Conservation (phyloP, 1,140 invertebrate genomes). For the Zaprionus davidi region DNA sequence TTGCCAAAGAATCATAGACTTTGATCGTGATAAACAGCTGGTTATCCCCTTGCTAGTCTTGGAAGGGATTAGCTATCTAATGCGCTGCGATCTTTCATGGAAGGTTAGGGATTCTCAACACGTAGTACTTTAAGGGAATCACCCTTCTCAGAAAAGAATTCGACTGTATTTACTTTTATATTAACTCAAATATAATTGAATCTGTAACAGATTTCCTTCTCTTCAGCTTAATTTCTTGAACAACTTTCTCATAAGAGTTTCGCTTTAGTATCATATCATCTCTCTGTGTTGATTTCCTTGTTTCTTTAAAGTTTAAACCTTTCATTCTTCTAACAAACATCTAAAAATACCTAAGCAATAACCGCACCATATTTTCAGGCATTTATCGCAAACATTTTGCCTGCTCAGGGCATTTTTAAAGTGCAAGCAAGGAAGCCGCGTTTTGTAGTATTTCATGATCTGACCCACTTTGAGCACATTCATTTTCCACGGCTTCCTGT, state of each 20-base stretch:
- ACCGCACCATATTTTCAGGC: background rate
- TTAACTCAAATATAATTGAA: background rate
- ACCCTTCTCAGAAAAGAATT: no score
- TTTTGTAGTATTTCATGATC: constrained; percentile 34
- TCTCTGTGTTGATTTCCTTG: background rate
- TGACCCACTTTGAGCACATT: constrained; percentile 70
- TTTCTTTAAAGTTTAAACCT: background rate
- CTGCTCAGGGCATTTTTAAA: background rate
- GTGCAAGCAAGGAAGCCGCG: background rate
- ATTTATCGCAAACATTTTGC: background rate
- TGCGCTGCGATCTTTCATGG: background rate
- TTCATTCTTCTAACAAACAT: background rate
- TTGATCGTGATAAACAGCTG: constrained; percentile 10
- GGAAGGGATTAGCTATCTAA: background rate
- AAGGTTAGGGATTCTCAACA: background rate
- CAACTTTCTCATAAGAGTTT: no score
- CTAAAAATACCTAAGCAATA: background rate
- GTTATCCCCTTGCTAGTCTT: background rate
- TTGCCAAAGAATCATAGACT: background rate
- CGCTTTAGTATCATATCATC: no score
- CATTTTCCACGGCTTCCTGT: constrained; percentile 57
- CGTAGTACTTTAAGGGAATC: no score
- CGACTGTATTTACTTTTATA: background rate
- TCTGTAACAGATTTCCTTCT: no score
- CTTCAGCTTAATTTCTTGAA: no score